A percentile compares a stretch with the other conserved stretches of the same genome.
Conservation (phyloP, 1,140 invertebrate genomes). For the Bradynema listronoti region DNA sequence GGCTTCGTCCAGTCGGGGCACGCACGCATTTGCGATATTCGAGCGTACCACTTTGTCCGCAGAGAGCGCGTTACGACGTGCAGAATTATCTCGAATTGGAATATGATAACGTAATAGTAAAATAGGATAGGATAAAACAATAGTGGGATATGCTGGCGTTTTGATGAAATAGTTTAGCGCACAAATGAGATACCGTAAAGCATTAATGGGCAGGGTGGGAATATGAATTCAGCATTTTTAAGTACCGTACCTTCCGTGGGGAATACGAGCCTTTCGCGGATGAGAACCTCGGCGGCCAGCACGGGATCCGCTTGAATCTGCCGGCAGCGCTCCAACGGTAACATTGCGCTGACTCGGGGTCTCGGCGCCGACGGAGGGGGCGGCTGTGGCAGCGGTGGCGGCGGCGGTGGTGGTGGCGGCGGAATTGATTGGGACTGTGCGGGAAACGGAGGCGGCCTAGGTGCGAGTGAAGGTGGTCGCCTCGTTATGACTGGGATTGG, state of each 20-base stretch:
- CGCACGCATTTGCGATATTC: slow-evolving; percentile 56
- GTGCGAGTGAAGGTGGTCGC: background rate
- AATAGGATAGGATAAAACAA: no score
- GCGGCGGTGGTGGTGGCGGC: slow-evolving; percentile 7
- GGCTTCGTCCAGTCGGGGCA: slow-evolving; percentile 53
- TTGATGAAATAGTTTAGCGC: no score
- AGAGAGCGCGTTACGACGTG: slow-evolving; percentile 35
- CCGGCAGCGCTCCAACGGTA: slow-evolving; percentile 39
- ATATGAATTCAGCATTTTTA: slow-evolving; percentile 14
- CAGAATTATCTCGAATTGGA: slow-evolving; percentile 42
- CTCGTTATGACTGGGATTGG: slow-evolving; percentile 1
- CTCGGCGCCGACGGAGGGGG: slow-evolving; percentile 14
- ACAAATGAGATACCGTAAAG: no score
- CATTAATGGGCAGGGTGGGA: no score
- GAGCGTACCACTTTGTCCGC: slow-evolving; percentile 50
- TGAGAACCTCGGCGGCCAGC: slow-evolving; percentile 45
- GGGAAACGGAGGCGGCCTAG: slow-evolving; percentile 2
- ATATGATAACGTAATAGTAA: slow-evolving; percentile 1
- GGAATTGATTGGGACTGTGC: background rate
- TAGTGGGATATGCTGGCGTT: no score
- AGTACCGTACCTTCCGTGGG: slow-evolving; percentile 43
- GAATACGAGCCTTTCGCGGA: slow-evolving; percentile 46
- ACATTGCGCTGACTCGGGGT: slow-evolving; percentile 3
- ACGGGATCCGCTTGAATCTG: slow-evolving; percentile 53
- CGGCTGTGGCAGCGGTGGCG: slow-evolving; percentile 15